Evolutionary conservation across 1,140 invertebrate species (phyloP), one percentile per base, ranked within the genome.

Genomic region (Thaumatotibia leucotreta): DNA sequence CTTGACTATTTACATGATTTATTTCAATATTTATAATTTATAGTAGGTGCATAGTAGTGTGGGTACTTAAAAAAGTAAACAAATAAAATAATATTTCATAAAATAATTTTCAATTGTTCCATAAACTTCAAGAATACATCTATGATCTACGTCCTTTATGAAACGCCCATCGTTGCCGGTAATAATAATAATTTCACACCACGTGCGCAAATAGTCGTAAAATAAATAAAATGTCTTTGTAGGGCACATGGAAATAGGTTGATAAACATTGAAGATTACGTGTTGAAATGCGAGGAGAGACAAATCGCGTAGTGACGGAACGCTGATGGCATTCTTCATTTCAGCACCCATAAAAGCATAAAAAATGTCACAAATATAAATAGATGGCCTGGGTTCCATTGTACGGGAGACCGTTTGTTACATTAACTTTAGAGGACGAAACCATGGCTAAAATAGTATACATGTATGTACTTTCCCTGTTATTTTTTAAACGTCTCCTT

Each of bases 291-390:
- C 69, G 67, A 5, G 54, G 33, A 14, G 52, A 58, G 52, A 58
- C 52, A 58, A 58, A 58, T 58, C 27, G 52, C n/a, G 52, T 14
- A 33, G 63, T 66, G 62, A 72, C 63, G 71, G 52, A 61, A 67
- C 39, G 62, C n/a, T 10, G 72, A 69, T 73, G 67, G 68, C 65
- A 75, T 74, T 75, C 79, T 79, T 82, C 73, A 75, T 70, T 79
- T 68, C 70, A 69, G 66, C 77, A 75, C 75, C 65, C 79, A 75
- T 77, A 81, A 80, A 32, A 29, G n/a, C n/a, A n/a, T n/a, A n/a
- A n/a, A n/a, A n/a, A n/a, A n/a, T n/a, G n/a, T n/a, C n/a, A n/a
- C n/a, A n/a, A n/a, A n/a, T n/a, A n/a, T n/a, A n/a, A n/a, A n/a
- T n/a, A n/a, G n/a, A n/a, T n/a, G 0, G 11, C 11, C 0, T 39